Evolutionary conservation across 2,888 invertebrate genomes (phyloP).

Genomic region (Lasioglossum calceatum): DNA sequence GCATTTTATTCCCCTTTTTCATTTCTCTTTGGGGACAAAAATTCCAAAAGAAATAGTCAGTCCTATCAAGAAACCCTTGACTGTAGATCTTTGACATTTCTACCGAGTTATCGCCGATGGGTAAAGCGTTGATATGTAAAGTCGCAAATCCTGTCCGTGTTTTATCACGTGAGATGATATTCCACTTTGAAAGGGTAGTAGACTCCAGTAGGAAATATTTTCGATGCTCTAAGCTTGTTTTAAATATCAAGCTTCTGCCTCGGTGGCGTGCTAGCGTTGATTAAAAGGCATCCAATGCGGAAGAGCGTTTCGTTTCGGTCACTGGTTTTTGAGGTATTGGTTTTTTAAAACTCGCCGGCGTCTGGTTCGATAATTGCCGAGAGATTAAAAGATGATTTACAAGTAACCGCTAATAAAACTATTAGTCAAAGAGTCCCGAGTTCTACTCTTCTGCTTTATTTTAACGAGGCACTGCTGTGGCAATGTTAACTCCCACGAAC

Average conservation of each 20-base stretch:
- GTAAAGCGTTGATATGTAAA: neutral
- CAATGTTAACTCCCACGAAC: neutral
- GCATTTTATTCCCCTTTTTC: neutral
- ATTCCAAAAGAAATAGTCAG: neutral
- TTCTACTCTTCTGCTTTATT: neutral
- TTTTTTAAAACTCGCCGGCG: slow-evolving; percentile 44
- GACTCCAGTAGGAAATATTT: neutral
- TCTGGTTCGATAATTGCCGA: slow-evolving; percentile 23
- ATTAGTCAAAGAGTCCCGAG: neutral
- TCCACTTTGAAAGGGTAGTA: neutral
- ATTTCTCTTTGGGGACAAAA: neutral
- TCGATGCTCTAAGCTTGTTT: neutral
- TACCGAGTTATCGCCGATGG: neutral
- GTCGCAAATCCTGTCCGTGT: neutral
- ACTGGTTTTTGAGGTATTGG: slow-evolving; percentile 51
- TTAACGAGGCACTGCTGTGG: neutral
- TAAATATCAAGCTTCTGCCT: neutral
- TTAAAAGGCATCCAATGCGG: slow-evolving; percentile 34
- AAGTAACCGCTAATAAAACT: slow-evolving; percentile 14
- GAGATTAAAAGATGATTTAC: slow-evolving; percentile 5
- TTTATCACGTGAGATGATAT: neutral
- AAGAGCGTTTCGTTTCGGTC: slow-evolving; percentile 52
- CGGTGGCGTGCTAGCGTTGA: neutral
- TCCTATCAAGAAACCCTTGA: neutral
- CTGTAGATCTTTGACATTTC: neutral